Percentiles rank a stretch among this genome's conserved stretches.
phyloP scores from a whole-genome alignment of 2,113 vertebrate genomes.

The Siphamia tubifer region DNA sequence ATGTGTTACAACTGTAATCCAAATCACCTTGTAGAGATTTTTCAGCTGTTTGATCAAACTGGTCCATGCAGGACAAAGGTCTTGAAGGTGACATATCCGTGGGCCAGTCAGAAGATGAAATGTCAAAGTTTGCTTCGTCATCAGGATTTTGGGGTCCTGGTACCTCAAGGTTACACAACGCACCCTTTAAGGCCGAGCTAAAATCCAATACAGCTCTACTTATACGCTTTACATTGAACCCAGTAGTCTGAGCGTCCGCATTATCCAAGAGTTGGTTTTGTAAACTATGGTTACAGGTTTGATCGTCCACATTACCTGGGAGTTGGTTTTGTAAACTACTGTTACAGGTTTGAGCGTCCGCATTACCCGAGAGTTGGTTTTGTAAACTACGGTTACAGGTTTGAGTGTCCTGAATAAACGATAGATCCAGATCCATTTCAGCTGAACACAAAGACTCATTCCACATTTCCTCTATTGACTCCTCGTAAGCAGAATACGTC shows the following conservation, averaged over 20 bases:
- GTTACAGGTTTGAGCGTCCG: constrained; percentile 72
- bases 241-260: constrained; percentile 76
- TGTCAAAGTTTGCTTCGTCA: constrained; percentile 58
- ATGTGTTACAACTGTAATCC: background rate
- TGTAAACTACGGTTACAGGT: constrained; percentile 13
- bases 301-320: constrained; percentile 4
- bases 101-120: constrained; percentile 14
- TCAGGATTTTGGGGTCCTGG: constrained; percentile 40
- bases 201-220: constrained; percentile 88
- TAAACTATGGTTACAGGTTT: constrained; percentile 10
- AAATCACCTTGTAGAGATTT: background rate
- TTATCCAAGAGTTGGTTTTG: constrained; percentile 11
- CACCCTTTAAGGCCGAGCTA: constrained; percentile 86
- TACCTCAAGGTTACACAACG: constrained; percentile 87
- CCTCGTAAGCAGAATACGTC: constrained; percentile 13
- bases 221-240: constrained; percentile 87
- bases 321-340: constrained; percentile 19
- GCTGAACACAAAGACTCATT: constrained; percentile 5
- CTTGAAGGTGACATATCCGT: constrained; percentile 23
- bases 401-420: background rate
- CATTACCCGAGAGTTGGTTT: constrained; percentile 4
- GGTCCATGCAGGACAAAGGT: background rate
- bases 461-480: constrained; percentile 44
- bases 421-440: background rate
- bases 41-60: constrained; percentile 8